phyloP scores from a whole-genome alignment of 2,113 vertebrate genomes.

The Phoenicopterus ruber region DNA sequence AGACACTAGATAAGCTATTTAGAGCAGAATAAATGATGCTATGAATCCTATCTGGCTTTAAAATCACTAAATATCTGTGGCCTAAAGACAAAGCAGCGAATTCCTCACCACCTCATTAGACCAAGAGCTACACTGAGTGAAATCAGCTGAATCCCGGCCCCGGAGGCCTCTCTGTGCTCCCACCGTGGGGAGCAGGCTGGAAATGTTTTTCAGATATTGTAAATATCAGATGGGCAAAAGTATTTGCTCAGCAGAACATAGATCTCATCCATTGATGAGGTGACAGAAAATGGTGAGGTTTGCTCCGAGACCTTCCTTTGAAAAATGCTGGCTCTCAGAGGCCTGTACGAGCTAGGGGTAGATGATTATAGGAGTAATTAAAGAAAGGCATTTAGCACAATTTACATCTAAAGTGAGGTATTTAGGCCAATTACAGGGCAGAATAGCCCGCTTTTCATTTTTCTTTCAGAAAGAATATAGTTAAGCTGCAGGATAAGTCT shows the following conservation, averaged over 20 bases:
- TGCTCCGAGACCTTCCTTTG: not conserved
- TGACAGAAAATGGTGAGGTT: not conserved
- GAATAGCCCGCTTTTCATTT: not conserved
- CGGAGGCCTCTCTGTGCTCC: not conserved
- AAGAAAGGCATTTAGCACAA: not conserved
- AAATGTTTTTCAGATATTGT: constrained; percentile 38
- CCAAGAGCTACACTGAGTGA: not conserved
- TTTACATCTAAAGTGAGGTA: not conserved
- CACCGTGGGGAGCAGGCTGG: not conserved
- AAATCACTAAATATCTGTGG: constrained; percentile 17
- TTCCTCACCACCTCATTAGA: constrained; percentile 50
- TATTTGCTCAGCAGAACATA: constrained; percentile 14
- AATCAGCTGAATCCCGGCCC: constrained; percentile 34
- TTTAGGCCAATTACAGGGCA: not conserved
- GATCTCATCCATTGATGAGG: constrained; percentile 18
- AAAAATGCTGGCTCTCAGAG: not conserved
- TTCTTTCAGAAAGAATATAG: not conserved
- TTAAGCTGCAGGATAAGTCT: not conserved
- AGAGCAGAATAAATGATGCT: constrained; percentile 43
- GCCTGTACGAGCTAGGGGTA: not conserved
- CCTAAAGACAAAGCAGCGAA: constrained; percentile 7
- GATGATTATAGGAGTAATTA: not conserved
- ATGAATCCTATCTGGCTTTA: constrained; percentile 35
- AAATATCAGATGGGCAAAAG: constrained; percentile 47
- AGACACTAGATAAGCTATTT: constrained; percentile 43